Evolutionary conservation across 2,888 invertebrate genomes (phyloP), one percentile per base, ranked within the genome.

Genomic region (Campoplex nolae): DNA sequence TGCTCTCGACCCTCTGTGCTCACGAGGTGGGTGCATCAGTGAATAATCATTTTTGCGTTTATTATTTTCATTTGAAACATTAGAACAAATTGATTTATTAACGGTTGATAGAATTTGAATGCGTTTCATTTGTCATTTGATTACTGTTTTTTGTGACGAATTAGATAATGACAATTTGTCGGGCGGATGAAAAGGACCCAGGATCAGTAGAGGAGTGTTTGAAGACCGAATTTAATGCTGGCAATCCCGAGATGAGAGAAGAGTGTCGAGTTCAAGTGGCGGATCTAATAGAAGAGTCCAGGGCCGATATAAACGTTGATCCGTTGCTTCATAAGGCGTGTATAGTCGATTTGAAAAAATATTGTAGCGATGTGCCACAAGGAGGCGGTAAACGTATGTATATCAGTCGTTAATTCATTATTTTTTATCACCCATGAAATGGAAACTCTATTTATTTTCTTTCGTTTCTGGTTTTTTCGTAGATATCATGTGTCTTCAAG

Each of bases 271-370:
- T 97, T 87, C 98, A 99, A 95, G 97, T 99, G 32, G 98, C 98
- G 0, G 97, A 97, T 90, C 96, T 99, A 87, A 98, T 99, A 89
- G 97, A 98, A 91, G 98, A 98, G 93, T 97, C 97, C 0, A 97
- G 97, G 93, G 98, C 98, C 0, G 99, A 99, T 94, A 98, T 99
- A 88, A 98, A 99, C 90, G 98, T 98, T 1, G 99, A 99, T 95
- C 99, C 99, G 0, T 94, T 98, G 73, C 95, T 99, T 84, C 98
- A 98, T 93, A 96, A 97, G 88, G 97, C 98, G 0, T 99, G 99
- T 93, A 96, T 97, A 11, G 95, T 97, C 32, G 99, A 99, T 95
- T 95, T 98, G 86, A 95, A 97, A 71, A 97, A 97, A 91, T 97
- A 97, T 93, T 98, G 98, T 92, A 96, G 96, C 89, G 96, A 97